Evolutionary conservation across 2,113 vertebrate species (phyloP).

Genomic region (rabbit (Oryctolagus cuniculus)): mOryCun1.1 NC_091436.1:133592501-133593000

Average conservation of each 20-base stretch:
- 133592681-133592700: background rate
- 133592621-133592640: too few relatives aligned
- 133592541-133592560: too few relatives aligned
- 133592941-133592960: background rate
- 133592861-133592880: slow-evolving; percentile 29
- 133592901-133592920: background rate
- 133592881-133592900: background rate
- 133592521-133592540: too few relatives aligned
- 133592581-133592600: too few relatives aligned
- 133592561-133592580: too few relatives aligned
- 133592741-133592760: slow-evolving; percentile 27
- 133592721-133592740: background rate
- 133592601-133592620: too few relatives aligned
- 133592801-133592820: slow-evolving; percentile 39
- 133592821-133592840: background rate
- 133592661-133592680: too few relatives aligned
- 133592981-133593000: background rate
- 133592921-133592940: background rate
- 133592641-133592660: too few relatives aligned
- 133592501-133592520: too few relatives aligned
- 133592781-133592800: slow-evolving; percentile 34
- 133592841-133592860: background rate
- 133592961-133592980: background rate
- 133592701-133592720: background rate
- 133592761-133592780: slow-evolving; percentile 47